These are phyloP conservation scores for Amphiprion ocellaris DNA, from an alignment of 2,113 vertebrate genomes.

Conservation along the genomic window DNA sequence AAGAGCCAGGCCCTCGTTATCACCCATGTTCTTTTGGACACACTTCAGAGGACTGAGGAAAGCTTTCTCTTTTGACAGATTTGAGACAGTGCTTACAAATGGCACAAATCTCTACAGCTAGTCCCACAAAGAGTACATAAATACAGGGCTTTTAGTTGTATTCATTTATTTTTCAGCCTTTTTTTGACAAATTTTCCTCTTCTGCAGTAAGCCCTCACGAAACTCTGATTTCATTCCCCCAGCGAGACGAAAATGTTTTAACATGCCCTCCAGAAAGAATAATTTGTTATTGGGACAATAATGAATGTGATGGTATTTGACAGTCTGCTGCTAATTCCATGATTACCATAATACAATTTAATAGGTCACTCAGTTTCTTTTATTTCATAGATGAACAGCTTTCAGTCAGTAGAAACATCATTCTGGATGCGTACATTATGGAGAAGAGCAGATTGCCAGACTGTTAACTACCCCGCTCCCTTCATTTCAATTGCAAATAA, in stretches of 20 bases:
- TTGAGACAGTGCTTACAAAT: constrained; percentile 55
- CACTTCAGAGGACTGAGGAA: constrained; percentile 59
- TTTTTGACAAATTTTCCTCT: constrained; percentile 34
- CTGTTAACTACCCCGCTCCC: constrained; percentile 66
- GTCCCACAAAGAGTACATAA: constrained; percentile 28
- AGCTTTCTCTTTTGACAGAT: constrained; percentile 46
- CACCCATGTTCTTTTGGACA: constrained; percentile 68
- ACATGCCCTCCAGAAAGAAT: constrained; percentile 43
- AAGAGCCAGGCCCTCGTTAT: constrained; percentile 71
- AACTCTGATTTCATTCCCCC: constrained; percentile 26
- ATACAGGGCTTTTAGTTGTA: constrained; percentile 40
- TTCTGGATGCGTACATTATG: constrained; percentile 53
- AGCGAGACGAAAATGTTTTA: constrained; percentile 37
- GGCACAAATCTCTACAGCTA: constrained; percentile 30
- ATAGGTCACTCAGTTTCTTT: constrained; percentile 68
- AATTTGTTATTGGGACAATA: constrained; percentile 60
- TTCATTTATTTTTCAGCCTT: constrained; percentile 32
- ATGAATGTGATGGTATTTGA: constrained; percentile 62
- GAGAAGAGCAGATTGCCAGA: constrained; percentile 63
- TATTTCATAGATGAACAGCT: constrained; percentile 68
- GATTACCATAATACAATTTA: constrained; percentile 68
- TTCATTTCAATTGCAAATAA: constrained; percentile 78
- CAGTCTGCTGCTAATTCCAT: constrained; percentile 61
- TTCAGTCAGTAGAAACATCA: constrained; percentile 63
- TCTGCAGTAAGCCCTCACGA: not conserved